Evolutionary conservation across 2,797 vertebrate species (phyloP), one percentile per base, ranked within the genome.

Genomic region (Sebastes trivittatus): DNA sequence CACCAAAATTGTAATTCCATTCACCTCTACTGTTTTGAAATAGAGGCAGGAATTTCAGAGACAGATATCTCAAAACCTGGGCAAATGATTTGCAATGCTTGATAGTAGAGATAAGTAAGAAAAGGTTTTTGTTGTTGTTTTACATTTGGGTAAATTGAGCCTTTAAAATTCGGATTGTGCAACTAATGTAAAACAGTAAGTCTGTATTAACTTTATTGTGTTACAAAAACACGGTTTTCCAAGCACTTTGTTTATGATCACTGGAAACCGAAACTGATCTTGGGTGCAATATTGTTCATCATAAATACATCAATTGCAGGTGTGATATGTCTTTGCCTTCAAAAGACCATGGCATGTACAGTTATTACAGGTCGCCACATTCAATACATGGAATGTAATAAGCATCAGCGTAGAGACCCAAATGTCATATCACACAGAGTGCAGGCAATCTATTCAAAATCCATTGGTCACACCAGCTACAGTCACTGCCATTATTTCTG

Each of bases 371-470:
- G 52, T 63, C 18, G 30, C 42, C 13, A 64, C 36, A 70, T 69
- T 74, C 68, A 80, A 79, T 80, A 62, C 34, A 70, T 6, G 7
- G 59, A 82, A 75, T 64, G 27, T 69, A 84, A 88, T 65, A 69
- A 82, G 71, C 64, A 58, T 85, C 20, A 68, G 20, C 18, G 77
- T 22, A 56, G 42, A 81, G 30, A 82, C 72, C 55, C 61, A 27
- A 14, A 72, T 81, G 67, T 80, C 64, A 78, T 64, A 75, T 87
- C 61, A 77, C 49, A 75, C 6, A 73, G 65, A 75, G 59, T 11
- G 73, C 63, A 74, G 36, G 72, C 72, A 42, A 66, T 82, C 60
- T 58, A 46, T 68, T 75, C 54, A 30, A 64, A 82, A 85, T 85
- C 66, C 54, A 86, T 81, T 80, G 75, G 65, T 78, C 77, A 81